Evolutionary conservation across 2,797 vertebrate species (phyloP).

Genomic region (Diceros bicornis): DNA sequence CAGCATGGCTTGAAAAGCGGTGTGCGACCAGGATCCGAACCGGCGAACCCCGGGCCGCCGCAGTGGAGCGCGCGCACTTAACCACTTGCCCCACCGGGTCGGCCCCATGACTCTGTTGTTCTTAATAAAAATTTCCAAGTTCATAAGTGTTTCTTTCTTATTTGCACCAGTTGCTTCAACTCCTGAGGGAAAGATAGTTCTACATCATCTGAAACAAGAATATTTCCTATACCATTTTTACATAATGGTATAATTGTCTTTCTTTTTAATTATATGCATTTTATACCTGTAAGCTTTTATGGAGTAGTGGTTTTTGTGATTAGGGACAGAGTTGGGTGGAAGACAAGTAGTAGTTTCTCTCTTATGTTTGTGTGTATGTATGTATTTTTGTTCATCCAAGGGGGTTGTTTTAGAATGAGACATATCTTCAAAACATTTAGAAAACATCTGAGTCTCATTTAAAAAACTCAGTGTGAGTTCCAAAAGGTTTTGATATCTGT

Average conservation of each 20-base stretch:
- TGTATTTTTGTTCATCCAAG: neutral
- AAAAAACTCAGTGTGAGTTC: neutral
- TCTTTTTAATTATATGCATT: slow-evolving; percentile 16
- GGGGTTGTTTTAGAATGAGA: neutral
- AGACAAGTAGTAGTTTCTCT: neutral
- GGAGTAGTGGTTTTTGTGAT: slow-evolving; percentile 7
- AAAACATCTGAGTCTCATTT: neutral
- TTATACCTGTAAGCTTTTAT: neutral
- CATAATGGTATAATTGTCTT: neutral
- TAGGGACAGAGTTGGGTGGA: neutral
- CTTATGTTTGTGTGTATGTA: neutral
- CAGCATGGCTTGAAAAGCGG: too few relatives aligned
- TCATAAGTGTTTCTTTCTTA: neutral
- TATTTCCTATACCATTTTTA: neutral
- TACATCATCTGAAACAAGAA: neutral
- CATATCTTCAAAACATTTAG: neutral
- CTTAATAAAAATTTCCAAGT: neutral
- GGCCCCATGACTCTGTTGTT: neutral
- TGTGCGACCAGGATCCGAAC: too few relatives aligned
- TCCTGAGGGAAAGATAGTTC: neutral
- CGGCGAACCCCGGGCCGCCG: too few relatives aligned
- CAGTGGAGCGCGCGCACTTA: too few relatives aligned
- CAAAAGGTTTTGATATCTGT: neutral
- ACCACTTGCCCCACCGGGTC: too few relatives aligned
- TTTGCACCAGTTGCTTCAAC: neutral